Conservation (phyloP, 2,888 invertebrate genomes). For the Drosophila mettleri region DNA sequence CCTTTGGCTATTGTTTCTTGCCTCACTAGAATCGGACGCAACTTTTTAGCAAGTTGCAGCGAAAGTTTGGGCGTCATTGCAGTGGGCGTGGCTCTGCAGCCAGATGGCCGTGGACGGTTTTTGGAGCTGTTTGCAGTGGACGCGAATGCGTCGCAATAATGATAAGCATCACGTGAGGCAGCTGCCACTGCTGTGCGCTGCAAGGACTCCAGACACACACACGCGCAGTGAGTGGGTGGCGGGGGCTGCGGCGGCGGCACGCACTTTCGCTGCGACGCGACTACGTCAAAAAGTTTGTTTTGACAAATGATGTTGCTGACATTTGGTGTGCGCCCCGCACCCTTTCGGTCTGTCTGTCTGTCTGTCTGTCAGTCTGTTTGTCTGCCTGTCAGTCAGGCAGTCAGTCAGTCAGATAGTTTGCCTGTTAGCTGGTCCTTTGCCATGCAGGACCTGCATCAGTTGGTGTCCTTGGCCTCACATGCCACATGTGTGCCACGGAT, state of each 20-base stretch:
- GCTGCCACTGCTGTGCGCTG: neutral
- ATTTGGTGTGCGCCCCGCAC: slow-evolving; percentile 45
- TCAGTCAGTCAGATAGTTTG: neutral
- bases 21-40: too few relatives aligned
- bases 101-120: neutral
- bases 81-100: neutral
- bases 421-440: neutral
- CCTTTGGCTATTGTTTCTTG: too few relatives aligned
- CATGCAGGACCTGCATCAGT: slow-evolving; percentile 21
- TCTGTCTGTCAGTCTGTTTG: neutral
- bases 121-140: slow-evolving; percentile 8
- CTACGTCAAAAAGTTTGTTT: slow-evolving; percentile 76
- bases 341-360: neutral
- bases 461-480: slow-evolving; percentile 46
- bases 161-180: slow-evolving; percentile 60
- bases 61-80: neutral
- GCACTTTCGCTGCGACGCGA: slow-evolving; percentile 74
- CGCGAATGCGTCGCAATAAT: slow-evolving; percentile 66
- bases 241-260: slow-evolving; percentile 17
- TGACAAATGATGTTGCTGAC: slow-evolving; percentile 77
- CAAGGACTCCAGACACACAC: neutral
- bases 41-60: neutral
- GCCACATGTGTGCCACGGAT: slow-evolving; percentile 57
- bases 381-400: neutral
- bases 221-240: neutral